A percentile compares a stretch with the other conserved stretches of the same genome.
Evolutionary conservation across 2,113 vertebrate species (phyloP).

Genomic region (Rana temporaria): DNA sequence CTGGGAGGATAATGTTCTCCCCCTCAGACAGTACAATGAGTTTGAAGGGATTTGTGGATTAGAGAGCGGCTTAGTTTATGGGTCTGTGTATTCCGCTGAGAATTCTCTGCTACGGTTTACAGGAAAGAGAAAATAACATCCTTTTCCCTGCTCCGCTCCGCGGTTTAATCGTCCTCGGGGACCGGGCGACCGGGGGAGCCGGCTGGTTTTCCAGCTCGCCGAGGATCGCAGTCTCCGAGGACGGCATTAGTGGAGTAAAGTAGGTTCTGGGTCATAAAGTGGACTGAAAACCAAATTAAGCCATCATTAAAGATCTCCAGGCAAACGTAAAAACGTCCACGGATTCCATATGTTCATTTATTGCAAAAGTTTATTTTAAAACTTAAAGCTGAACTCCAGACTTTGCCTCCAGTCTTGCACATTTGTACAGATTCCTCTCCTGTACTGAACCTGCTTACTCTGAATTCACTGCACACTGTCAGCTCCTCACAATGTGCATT

Average conservation of each 20-base stretch:
- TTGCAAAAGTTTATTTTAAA: too few relatives aligned
- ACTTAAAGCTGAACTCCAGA: too few relatives aligned
- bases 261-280: slow-evolving; percentile 17
- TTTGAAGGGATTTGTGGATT: slow-evolving; percentile 19
- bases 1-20: neutral
- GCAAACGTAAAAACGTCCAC: too few relatives aligned
- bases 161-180: slow-evolving; percentile 5
- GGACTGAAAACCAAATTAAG: neutral
- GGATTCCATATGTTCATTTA: too few relatives aligned
- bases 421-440: too few relatives aligned
- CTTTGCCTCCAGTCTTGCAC: too few relatives aligned
- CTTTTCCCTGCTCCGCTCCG: neutral
- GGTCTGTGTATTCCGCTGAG: neutral
- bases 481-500: too few relatives aligned
- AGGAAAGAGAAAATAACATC: slow-evolving; percentile 22
- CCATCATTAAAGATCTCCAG: neutral
- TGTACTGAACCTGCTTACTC: too few relatives aligned
- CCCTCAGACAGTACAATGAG: slow-evolving; percentile 21
- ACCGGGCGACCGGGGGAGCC: neutral
- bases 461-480: too few relatives aligned
- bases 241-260: neutral
- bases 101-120: slow-evolving; percentile 1
- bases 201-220: neutral
- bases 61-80: slow-evolving; percentile 3
- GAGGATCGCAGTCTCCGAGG: neutral